Evolutionary conservation across 2,797 vertebrate genomes (phyloP).

Genomic region (Potorous gilbertii): DNA sequence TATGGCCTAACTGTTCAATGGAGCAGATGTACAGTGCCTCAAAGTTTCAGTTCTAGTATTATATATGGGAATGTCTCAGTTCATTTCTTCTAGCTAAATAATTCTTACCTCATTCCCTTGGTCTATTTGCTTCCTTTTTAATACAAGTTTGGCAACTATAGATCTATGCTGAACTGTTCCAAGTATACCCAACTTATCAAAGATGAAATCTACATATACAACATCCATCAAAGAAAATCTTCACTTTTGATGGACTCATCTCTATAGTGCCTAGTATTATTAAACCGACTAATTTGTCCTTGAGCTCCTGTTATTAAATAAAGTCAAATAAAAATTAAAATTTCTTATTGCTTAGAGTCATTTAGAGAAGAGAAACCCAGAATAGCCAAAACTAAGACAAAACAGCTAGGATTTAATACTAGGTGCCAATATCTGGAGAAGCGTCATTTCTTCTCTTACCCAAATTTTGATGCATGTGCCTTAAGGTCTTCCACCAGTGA

Average conservation of each 20-base stretch:
- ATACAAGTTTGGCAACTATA: neutral
- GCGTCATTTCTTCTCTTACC: neutral
- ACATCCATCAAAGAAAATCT: neutral
- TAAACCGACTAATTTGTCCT: neutral
- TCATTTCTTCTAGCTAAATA: neutral
- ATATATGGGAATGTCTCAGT: neutral
- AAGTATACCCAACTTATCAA: neutral
- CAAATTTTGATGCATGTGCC: neutral
- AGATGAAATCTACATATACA: neutral
- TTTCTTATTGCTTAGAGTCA: neutral
- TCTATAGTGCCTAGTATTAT: neutral
- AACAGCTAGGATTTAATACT: neutral
- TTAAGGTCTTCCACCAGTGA: neutral
- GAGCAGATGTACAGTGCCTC: neutral
- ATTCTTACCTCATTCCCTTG: neutral
- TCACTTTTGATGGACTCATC: neutral
- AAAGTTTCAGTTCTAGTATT: neutral
- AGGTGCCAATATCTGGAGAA: neutral
- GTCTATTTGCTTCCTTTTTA: neutral
- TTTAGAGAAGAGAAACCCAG: neutral
- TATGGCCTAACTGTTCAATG: neutral
- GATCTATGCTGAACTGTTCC: neutral
- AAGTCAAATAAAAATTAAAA: neutral
- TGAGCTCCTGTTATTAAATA: neutral
- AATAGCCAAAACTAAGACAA: neutral